A percentile compares a stretch with the other conserved stretches of the same genome.
Evolutionary conservation across 2,113 vertebrate genomes (phyloP).

Genomic region (Erpornis zantholeuca): DNA sequence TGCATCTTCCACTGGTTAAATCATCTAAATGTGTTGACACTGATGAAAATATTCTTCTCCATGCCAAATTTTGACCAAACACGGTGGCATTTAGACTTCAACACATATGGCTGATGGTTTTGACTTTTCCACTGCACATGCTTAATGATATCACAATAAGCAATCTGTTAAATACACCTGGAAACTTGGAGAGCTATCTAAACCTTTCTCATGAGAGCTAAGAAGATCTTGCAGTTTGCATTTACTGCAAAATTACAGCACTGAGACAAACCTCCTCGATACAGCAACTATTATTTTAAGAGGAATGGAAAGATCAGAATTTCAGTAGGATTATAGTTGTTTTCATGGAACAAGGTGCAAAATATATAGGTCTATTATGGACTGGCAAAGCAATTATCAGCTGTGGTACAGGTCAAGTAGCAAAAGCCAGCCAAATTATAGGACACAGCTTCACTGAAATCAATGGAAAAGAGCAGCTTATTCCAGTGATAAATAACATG

Average conservation of each 20-base stretch:
- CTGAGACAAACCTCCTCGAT: neutral
- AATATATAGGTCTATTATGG: neutral
- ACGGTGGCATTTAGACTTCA: neutral
- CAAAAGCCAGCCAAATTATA: neutral
- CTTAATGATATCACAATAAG: neutral
- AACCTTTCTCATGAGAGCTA: neutral
- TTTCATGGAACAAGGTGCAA: neutral
- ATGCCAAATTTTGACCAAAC: neutral
- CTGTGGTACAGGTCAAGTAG: neutral
- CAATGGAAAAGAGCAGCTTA: neutral
- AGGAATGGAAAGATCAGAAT: neutral
- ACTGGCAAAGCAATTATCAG: slow-evolving; percentile 14
- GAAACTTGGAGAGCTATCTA: neutral
- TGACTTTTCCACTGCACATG: neutral
- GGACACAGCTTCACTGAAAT: neutral
- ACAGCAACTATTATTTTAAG: neutral
- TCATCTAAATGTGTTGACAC: neutral
- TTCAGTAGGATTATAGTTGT: neutral
- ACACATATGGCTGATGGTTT: neutral
- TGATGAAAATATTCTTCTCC: neutral
- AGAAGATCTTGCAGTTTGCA: neutral
- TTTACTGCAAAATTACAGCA: neutral
- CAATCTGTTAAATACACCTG: neutral
- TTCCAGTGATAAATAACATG: neutral
- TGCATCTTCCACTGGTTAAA: neutral